phyloP scores from a whole-genome alignment of 2,113 vertebrate genomes.

The Thryonomys swinderianus region DNA sequence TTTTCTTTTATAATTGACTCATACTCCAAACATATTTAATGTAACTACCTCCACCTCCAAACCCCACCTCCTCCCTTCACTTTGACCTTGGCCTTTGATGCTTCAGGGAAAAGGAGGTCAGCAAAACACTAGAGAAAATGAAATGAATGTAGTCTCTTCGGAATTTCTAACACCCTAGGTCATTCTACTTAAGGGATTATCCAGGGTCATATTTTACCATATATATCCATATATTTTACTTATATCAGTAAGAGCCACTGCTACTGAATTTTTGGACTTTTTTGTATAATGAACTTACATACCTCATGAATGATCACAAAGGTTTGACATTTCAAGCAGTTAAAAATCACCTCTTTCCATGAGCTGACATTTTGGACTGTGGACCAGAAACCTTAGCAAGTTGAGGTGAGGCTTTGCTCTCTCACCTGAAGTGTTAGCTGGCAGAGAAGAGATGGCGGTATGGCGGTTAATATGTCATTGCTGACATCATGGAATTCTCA shows the following conservation, averaged over 20 bases:
- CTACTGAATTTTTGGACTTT: neutral
- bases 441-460: neutral
- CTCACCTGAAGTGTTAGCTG: conserved; percentile 18
- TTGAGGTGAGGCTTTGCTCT: neutral
- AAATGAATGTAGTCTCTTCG: neutral
- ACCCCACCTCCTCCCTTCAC: neutral
- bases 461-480: conserved; percentile 24
- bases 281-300: neutral
- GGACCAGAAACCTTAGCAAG: conserved; percentile 16
- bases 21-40: neutral
- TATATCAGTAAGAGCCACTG: neutral
- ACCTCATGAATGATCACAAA: neutral
- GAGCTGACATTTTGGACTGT: conserved; percentile 49
- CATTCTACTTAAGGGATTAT: neutral
- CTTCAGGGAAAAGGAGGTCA: neutral
- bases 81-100: neutral
- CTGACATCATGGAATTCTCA: conserved; percentile 67
- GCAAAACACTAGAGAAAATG: neutral
- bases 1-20: neutral
- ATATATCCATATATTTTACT: conserved; percentile 1
- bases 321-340: neutral
- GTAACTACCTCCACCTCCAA: neutral
- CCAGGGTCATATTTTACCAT: neutral
- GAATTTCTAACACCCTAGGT: neutral
- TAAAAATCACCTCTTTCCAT: conserved; percentile 36